Percentiles rank a stretch among this genome's conserved stretches.
Conservation (phyloP, 2,113 vertebrate genomes). For the Semnopithecus entellus region DNA sequence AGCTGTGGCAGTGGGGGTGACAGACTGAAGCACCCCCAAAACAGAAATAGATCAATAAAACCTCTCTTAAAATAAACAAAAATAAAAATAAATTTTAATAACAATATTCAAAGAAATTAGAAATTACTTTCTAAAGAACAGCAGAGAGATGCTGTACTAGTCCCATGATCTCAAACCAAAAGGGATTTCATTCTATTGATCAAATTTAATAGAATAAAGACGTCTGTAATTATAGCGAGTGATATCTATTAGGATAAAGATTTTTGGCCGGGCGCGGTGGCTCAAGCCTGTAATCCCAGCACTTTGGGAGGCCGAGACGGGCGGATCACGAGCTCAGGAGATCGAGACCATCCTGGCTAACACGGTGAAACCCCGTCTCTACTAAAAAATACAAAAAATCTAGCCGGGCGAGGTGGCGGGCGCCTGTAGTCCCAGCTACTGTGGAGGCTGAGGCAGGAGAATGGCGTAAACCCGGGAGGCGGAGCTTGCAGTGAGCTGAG, state of each 20-base stretch:
- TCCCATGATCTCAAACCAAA: not conserved
- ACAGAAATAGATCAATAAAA: not conserved
- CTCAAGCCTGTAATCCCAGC: no score
- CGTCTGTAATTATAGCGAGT: not conserved
- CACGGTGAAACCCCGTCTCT: no score
- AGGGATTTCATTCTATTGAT: not conserved
- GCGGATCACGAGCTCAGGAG: no score
- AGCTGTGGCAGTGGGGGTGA: not conserved
- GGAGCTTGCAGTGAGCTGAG: no score
- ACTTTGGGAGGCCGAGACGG: no score
- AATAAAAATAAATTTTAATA: not conserved
- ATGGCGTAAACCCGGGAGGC: no score
- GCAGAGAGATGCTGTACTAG: not conserved
- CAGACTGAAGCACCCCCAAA: not conserved
- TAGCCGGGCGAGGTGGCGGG: no score
- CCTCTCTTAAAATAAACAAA: not conserved
- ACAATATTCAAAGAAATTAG: not conserved
- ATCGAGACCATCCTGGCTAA: no score
- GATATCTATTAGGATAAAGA: not conserved
- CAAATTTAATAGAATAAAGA: not conserved
- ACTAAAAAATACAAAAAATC: no score
- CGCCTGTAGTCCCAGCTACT: no score
- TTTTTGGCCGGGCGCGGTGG: no score
- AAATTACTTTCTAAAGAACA: not conserved
- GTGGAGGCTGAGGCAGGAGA: no score